phyloP scores from a whole-genome alignment of 1,140 invertebrate species.

The Hirudo medicinalis region DNA sequence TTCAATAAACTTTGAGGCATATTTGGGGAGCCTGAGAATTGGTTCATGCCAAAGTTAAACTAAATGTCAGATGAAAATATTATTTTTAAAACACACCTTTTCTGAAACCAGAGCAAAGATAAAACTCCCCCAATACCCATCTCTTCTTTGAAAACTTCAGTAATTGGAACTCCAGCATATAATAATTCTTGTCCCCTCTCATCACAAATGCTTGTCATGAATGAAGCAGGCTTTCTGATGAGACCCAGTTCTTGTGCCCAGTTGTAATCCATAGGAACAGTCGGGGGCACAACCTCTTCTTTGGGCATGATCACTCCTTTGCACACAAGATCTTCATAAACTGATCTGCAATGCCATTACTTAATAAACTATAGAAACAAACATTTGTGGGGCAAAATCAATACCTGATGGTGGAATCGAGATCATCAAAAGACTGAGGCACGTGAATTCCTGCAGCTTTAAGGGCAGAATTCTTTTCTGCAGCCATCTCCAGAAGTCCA shows the following conservation, averaged over 20 bases:
- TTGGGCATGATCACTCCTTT: conserved; percentile 69
- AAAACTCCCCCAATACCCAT: conserved; percentile 95
- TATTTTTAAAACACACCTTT: conserved; percentile 38
- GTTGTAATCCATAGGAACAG: conserved; percentile 97
- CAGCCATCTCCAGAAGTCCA: conserved; percentile 82
- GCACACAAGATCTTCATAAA: conserved; percentile 65
- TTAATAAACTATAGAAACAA: too few species aligned
- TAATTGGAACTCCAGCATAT: conserved; percentile 97
- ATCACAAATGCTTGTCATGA: conserved; percentile 98
- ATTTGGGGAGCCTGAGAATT: conserved; percentile 61
- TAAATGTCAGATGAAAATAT: background rate
- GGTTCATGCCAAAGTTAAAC: background rate
- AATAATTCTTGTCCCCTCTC: conserved; percentile 93
- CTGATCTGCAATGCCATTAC: conserved; percentile 40
- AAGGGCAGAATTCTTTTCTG: conserved; percentile 76
- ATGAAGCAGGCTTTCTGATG: conserved; percentile 95
- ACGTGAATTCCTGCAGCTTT: conserved; percentile 70
- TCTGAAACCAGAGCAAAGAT: conserved; percentile 78
- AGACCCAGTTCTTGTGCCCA: conserved; percentile 96
- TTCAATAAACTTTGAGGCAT: conserved; percentile 94
- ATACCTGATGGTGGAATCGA: conserved; percentile 62
- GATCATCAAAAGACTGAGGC: conserved; percentile 79
- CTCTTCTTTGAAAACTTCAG: conserved; percentile 61
- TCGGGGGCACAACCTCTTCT: conserved; percentile 86
- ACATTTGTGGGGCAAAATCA: too few species aligned